These are phyloP conservation scores for Graptemys geographica DNA, from an alignment of 2,797 vertebrate species.

Conservation along the genomic window DNA sequence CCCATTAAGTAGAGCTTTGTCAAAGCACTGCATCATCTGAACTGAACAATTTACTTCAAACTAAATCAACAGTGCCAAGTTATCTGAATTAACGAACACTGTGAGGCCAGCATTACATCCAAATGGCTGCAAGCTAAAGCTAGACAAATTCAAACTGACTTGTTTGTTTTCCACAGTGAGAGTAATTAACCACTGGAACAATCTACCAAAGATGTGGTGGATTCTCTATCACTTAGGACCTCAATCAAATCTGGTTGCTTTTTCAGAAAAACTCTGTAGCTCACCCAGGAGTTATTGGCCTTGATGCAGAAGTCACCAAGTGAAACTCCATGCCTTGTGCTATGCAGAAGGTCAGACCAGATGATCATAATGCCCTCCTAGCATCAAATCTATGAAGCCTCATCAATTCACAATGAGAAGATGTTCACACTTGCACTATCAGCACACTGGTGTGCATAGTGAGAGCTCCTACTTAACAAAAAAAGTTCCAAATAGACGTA, in stretches of 20 bases:
- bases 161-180: neutral
- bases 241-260: neutral
- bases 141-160: neutral
- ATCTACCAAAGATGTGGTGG: neutral
- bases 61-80: neutral
- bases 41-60: neutral
- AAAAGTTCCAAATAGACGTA: neutral
- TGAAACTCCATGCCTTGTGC: neutral
- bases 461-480: neutral
- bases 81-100: neutral
- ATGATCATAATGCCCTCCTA: neutral
- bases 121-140: neutral
- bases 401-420: neutral
- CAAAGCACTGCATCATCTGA: neutral
- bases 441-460: neutral
- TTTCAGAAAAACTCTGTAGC: neutral
- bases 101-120: neutral
- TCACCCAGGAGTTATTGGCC: neutral
- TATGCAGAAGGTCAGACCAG: neutral
- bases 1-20: fast-evolving
- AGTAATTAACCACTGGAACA: neutral
- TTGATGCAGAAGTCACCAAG: neutral
- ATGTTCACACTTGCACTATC: neutral
- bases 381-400: neutral
- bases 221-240: neutral